These are phyloP conservation scores for Zaprionus camerounensis DNA, from an alignment of 1,140 invertebrate species.

Conservation along the genomic window DNA sequence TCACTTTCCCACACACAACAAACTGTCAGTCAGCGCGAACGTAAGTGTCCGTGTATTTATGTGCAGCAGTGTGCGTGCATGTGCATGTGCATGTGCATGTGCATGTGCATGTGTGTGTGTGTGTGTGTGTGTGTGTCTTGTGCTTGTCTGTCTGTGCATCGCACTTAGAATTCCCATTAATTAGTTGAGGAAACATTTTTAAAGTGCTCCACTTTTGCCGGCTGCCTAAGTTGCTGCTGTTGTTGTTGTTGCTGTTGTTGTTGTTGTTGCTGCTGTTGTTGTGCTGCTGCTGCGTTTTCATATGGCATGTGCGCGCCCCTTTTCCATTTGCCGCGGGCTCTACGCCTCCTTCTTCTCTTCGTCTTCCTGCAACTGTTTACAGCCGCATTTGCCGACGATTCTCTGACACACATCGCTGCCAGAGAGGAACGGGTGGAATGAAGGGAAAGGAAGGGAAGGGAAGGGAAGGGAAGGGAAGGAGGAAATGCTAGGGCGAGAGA, in stretches of 20 bases:
- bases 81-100: background rate
- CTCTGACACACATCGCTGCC: constrained; percentile 62
- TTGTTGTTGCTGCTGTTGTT: background rate
- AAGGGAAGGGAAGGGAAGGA: background rate
- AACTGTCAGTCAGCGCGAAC: constrained; percentile 18
- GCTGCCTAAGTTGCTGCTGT: background rate
- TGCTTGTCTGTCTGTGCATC: constrained; percentile 10
- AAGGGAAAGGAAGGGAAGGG: background rate
- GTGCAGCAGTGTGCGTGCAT: background rate
- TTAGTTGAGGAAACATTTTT: constrained; percentile 66
- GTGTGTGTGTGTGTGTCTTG: background rate
- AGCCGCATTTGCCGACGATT: constrained; percentile 32
- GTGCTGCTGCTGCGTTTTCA: constrained; percentile 54
- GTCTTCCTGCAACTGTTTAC: constrained; percentile 73
- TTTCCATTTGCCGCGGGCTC: background rate
- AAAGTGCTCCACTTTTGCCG: constrained; percentile 64
- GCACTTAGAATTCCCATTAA: constrained; percentile 66
- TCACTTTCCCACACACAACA: constrained; percentile 5
- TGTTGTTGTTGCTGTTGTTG: background rate
- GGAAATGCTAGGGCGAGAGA: background rate
- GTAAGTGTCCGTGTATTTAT: constrained; percentile 7
- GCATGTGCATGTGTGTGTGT: background rate
- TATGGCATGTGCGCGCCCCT: constrained; percentile 43
- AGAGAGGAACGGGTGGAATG: background rate
- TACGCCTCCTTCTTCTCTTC: constrained; percentile 3